These are phyloP conservation scores for Synergus umbraculus DNA, from an alignment of 2,888 invertebrate species.

Conservation along the genomic window DNA sequence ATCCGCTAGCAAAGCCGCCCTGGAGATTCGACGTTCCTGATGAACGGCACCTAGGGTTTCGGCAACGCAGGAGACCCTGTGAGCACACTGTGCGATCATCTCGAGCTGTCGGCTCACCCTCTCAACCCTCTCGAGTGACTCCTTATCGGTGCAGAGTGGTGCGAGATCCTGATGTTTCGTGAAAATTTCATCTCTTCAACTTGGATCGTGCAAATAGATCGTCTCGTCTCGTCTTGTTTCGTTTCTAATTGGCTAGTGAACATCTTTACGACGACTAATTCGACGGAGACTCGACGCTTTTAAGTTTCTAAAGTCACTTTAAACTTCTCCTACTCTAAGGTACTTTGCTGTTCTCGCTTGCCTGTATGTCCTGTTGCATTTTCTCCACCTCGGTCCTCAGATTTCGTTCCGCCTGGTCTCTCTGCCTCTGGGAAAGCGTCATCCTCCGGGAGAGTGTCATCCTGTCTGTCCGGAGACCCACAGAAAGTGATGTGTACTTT, in stretches of 20 bases:
- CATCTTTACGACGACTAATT: conserved; percentile 37
- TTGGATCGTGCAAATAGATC: conserved; percentile 30
- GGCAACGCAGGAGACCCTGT: conserved; percentile 70
- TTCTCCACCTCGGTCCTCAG: conserved; percentile 67
- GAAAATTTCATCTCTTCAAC: conserved; percentile 50
- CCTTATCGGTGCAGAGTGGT: conserved; percentile 72
- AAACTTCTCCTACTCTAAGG: conserved; percentile 18
- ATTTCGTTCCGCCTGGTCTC: conserved; percentile 72
- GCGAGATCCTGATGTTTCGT: conserved; percentile 67
- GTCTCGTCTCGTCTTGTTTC: conserved; percentile 28
- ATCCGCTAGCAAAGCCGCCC: conserved; percentile 69
- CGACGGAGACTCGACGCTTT: conserved; percentile 38
- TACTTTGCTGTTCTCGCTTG: conserved; percentile 54
- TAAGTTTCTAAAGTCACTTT: conserved; percentile 36
- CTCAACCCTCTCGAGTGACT: conserved; percentile 72
- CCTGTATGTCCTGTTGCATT: conserved; percentile 72
- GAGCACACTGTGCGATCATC: conserved; percentile 71
- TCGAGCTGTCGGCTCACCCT: conserved; percentile 69
- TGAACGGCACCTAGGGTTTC: conserved; percentile 74
- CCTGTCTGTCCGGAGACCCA: conserved; percentile 70
- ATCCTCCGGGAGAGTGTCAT: conserved; percentile 68
- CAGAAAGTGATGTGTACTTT: conserved; percentile 71
- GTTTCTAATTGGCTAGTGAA: neutral
- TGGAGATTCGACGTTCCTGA: conserved; percentile 71
- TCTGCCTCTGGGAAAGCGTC: conserved; percentile 68